These are phyloP conservation scores for Lacerta agilis DNA, from an alignment of 2,797 vertebrate species.

Conservation along the genomic window DNA sequence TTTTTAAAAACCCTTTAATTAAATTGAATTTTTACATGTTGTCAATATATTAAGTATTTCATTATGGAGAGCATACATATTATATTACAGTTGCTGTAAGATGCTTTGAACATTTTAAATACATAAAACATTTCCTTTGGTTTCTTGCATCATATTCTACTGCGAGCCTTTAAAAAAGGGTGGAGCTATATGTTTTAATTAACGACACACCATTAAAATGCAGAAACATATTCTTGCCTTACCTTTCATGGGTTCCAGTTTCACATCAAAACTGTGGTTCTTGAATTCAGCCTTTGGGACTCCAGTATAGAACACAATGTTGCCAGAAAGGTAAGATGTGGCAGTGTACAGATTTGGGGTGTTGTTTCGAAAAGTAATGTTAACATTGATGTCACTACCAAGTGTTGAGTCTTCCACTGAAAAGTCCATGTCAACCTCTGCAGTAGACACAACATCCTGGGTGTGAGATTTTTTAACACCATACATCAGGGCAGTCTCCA, in stretches of 20 bases:
- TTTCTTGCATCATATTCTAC: neutral
- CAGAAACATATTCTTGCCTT: conserved; percentile 62
- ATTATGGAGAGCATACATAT: neutral
- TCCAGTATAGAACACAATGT: conserved; percentile 91
- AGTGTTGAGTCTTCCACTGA: conserved; percentile 79
- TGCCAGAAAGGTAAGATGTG: conserved; percentile 85
- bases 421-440: conserved; percentile 83
- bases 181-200: neutral
- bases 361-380: conserved; percentile 84
- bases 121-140: too few species aligned
- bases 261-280: conserved; percentile 78
- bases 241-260: conserved; percentile 82
- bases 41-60: neutral
- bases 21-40: neutral
- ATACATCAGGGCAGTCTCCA: conserved; percentile 90
- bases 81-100: neutral
- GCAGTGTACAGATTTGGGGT: conserved; percentile 77
- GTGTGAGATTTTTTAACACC: conserved; percentile 80
- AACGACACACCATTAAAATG: conserved; percentile 5
- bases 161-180: neutral
- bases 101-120: neutral
- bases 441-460: conserved; percentile 68
- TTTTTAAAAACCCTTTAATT: neutral
- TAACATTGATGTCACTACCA: conserved; percentile 86
- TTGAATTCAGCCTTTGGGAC: conserved; percentile 87